Conservation (phyloP, 37 sponge, comb jelly and placozoan species). For the Chondrilla cf. caribensis region DNA sequence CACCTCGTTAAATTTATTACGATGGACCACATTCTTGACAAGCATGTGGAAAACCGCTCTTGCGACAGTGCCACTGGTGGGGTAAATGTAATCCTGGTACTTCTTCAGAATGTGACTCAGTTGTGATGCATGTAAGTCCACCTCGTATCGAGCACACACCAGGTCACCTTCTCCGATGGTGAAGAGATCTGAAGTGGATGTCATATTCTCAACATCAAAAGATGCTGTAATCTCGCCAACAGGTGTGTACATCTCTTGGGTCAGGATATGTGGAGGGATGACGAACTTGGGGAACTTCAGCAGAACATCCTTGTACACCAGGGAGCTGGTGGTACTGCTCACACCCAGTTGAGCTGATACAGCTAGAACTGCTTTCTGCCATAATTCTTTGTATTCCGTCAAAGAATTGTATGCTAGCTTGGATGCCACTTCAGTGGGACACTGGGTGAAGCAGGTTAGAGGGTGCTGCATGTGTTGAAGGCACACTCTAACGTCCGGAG, state of each 20-base stretch:
- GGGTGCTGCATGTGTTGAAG: conserved; percentile 6
- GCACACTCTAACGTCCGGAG: neutral
- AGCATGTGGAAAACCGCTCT: conserved; percentile 62
- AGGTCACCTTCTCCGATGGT: conserved; percentile 41
- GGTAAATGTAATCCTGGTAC: neutral
- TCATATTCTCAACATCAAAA: conserved; percentile 10
- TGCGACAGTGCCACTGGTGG: neutral
- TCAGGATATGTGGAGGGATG: too few species aligned
- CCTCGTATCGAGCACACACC: conserved; percentile 60
- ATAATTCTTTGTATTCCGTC: too few species aligned
- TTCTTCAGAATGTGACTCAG: neutral
- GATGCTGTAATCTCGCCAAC: neutral
- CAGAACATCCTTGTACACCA: too few species aligned
- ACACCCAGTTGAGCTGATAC: too few species aligned
- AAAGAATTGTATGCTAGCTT: too few species aligned
- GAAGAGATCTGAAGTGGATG: conserved; percentile 17
- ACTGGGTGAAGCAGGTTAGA: conserved; percentile 13
- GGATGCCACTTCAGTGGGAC: too few species aligned
- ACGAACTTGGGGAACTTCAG: too few species aligned
- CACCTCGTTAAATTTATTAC: too few species aligned
- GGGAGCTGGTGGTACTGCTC: too few species aligned
- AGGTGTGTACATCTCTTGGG: neutral
- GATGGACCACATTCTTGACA: too few species aligned
- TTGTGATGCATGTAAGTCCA: neutral
- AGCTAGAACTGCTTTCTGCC: too few species aligned